A percentile compares a stretch with the other conserved stretches of the same genome.
Evolutionary conservation across 2,888 invertebrate species (phyloP).

Genomic region (Pristionchus japonicus): DNA sequence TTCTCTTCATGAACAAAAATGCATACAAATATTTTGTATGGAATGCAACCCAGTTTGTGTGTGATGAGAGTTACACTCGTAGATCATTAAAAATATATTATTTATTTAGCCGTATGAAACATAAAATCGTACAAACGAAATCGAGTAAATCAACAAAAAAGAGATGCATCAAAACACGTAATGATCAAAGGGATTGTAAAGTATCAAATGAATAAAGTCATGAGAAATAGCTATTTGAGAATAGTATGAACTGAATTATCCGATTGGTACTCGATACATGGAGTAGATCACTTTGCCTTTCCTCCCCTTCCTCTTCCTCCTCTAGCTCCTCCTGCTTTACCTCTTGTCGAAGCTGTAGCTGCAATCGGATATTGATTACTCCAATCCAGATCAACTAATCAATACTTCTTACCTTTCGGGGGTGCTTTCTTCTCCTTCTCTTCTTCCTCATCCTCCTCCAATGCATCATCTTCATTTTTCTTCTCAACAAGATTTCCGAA

Average conservation of each 20-base stretch:
- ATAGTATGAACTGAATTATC: not conserved
- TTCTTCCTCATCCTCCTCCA: slow-evolving; percentile 55
- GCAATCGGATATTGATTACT: not conserved
- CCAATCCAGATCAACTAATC: not conserved
- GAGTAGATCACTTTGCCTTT: slow-evolving; percentile 31
- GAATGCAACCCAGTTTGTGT: not conserved
- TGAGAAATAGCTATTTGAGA: too few relatives aligned
- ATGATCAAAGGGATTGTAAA: not conserved
- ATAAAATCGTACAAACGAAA: slow-evolving; percentile 1
- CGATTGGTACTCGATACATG: not conserved
- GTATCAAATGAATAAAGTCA: not conserved
- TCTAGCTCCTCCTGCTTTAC: not conserved
- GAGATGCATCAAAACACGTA: slow-evolving; percentile 21
- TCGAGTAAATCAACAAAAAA: not conserved
- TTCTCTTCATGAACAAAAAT: not conserved
- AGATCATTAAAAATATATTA: not conserved
- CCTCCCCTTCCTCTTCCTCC: slow-evolving; percentile 45
- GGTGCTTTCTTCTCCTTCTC: slow-evolving; percentile 33
- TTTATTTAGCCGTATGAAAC: slow-evolving; percentile 19
- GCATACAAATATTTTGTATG: not conserved
- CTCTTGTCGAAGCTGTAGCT: slow-evolving; percentile 11
- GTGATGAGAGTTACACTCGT: not conserved
- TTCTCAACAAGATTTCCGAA: slow-evolving; percentile 62
- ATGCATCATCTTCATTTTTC: slow-evolving; percentile 57
- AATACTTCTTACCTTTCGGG: not conserved